Conservation (phyloP, 1,140 invertebrate genomes). For the Rhyzopertha dominica region DNA sequence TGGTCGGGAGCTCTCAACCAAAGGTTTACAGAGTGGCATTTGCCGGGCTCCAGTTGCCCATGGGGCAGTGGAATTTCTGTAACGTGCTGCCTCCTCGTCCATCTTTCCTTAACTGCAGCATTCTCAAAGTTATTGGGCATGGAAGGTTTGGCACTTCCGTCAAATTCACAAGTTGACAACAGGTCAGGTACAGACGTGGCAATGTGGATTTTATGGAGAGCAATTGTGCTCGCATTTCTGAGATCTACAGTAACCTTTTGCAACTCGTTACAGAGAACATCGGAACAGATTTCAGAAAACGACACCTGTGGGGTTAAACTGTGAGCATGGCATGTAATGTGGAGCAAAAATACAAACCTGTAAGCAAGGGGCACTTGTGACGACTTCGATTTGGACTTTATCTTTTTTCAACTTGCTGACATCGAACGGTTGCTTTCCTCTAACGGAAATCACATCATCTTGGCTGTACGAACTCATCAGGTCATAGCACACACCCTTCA, state of each 20-base stretch:
- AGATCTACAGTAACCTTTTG: constrained; percentile 62
- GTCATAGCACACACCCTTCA: constrained; percentile 46
- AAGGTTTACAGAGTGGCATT: constrained; percentile 54
- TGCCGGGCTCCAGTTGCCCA: constrained; percentile 51
- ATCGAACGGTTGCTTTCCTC: constrained; percentile 60
- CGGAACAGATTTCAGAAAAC: constrained; percentile 62
- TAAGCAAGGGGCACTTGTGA: constrained; percentile 65
- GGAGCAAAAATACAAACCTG: constrained; percentile 50
- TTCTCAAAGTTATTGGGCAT: constrained; percentile 38
- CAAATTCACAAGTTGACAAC: constrained; percentile 47
- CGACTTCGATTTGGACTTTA: constrained; percentile 59
- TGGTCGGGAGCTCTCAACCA: constrained; percentile 64
- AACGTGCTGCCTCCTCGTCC: constrained; percentile 49
- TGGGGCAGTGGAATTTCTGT: constrained; percentile 48
- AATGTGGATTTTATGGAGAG: constrained; percentile 60
- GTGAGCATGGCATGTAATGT: constrained; percentile 8
- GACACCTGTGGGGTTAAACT: constrained; percentile 51
- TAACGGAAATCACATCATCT: constrained; percentile 46
- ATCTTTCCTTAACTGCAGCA: constrained; percentile 45
- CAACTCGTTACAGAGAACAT: constrained; percentile 70
- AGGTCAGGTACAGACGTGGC: constrained; percentile 65
- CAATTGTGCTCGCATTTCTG: constrained; percentile 62
- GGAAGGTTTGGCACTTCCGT: constrained; percentile 26
- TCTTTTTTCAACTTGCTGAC: constrained; percentile 47
- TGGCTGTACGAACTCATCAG: constrained; percentile 42